phyloP scores from a whole-genome alignment of 1,140 invertebrate genomes.

The Sminthurinus signatus region DNA sequence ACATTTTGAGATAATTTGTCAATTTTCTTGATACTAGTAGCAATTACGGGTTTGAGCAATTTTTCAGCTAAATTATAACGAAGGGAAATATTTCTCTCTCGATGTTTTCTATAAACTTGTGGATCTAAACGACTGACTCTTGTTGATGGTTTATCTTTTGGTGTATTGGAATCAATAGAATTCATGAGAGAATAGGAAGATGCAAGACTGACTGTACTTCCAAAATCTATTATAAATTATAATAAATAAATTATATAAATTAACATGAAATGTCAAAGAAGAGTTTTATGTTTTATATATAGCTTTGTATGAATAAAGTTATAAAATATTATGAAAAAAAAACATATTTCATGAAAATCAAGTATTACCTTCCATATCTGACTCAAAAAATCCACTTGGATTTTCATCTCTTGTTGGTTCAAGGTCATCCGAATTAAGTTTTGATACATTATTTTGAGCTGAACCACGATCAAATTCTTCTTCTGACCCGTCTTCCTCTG shows the following conservation, averaged over 20 bases:
- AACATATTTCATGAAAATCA: too few relatives aligned
- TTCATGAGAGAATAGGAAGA: neutral
- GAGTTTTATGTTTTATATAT: too few relatives aligned
- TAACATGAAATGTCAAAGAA: too few relatives aligned
- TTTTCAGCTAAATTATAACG: slow-evolving; percentile 27
- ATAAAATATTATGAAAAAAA: too few relatives aligned
- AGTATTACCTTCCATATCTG: too few relatives aligned
- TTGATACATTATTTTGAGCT: too few relatives aligned
- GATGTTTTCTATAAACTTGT: slow-evolving; percentile 23
- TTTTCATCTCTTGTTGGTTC: too few relatives aligned
- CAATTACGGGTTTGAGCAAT: slow-evolving; percentile 27
- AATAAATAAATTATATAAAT: too few relatives aligned
- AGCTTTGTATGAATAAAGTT: too few relatives aligned
- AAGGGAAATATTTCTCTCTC: slow-evolving; percentile 30
- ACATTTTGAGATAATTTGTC: slow-evolving; percentile 35
- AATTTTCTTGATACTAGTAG: slow-evolving; percentile 21
- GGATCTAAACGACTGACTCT: slow-evolving; percentile 12
- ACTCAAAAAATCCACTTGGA: too few relatives aligned
- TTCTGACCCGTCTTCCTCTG: slow-evolving; percentile 27
- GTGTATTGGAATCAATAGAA: neutral
- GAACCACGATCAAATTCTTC: slow-evolving; percentile 24
- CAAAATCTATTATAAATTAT: slow-evolving; percentile 31
- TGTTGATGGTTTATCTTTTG: neutral
- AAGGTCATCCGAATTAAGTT: too few relatives aligned
- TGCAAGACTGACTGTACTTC: slow-evolving; percentile 21